A percentile compares a stretch with the other conserved stretches of the same genome.
Evolutionary conservation across 2,113 vertebrate genomes (phyloP).

Genomic region (Nycticebus coucang): DNA sequence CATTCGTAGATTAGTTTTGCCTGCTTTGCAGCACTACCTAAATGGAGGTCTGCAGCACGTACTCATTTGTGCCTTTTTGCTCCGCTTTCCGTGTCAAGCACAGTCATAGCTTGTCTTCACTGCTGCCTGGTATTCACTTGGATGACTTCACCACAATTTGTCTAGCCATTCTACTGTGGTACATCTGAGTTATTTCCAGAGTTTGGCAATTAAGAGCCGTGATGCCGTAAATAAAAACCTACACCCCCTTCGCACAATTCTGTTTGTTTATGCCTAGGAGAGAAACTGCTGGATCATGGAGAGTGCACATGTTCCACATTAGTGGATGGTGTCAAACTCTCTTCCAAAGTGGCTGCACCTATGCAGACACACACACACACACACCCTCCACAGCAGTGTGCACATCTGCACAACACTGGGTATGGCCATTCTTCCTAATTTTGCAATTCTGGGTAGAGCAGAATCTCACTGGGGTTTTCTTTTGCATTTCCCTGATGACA

Average conservation of each 20-base stretch:
- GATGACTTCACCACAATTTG: not conserved
- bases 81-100: not conserved
- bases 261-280: not conserved
- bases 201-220: not conserved
- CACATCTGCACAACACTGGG: not conserved
- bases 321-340: not conserved
- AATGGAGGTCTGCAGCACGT: not conserved
- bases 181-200: not conserved
- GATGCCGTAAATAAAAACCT: not conserved
- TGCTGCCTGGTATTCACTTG: not conserved
- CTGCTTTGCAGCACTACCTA: not conserved
- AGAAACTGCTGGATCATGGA: not conserved
- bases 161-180: not conserved
- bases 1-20: not conserved
- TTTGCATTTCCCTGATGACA: not conserved
- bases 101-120: not conserved
- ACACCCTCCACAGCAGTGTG: not conserved
- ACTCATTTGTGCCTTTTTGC: not conserved
- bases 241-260: not conserved
- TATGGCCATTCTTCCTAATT: not conserved
- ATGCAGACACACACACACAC: too few relatives aligned
- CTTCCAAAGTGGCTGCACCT: not conserved
- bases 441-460: not conserved
- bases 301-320: not conserved
- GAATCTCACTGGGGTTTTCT: not conserved